Conservation (phyloP, 2,797 vertebrate genomes). For the Mus spretus region DNA sequence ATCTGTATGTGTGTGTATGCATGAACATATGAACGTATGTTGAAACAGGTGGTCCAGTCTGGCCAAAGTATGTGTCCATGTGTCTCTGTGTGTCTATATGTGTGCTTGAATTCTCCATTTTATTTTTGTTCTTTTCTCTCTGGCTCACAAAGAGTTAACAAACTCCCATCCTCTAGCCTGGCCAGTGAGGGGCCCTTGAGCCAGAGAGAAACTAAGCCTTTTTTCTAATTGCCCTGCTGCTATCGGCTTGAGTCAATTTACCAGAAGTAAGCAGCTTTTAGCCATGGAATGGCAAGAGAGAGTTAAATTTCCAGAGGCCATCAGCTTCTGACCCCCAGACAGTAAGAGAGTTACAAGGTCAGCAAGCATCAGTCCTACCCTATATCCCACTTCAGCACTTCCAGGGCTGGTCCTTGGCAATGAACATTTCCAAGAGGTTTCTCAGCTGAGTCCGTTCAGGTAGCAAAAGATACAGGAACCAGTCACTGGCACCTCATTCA, state of each 20-base stretch:
- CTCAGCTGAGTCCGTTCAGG: neutral
- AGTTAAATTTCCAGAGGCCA: neutral
- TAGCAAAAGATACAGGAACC: neutral
- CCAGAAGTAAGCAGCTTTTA: neutral
- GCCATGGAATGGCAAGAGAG: neutral
- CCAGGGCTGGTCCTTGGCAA: neutral
- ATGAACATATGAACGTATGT: neutral
- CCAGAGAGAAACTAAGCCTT: neutral
- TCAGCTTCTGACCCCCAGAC: neutral
- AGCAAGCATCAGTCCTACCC: neutral
- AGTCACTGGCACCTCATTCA: neutral
- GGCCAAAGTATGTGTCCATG: neutral
- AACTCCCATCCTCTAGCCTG: neutral
- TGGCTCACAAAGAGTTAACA: neutral
- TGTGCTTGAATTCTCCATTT: neutral
- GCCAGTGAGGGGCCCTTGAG: neutral
- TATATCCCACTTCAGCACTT: neutral
- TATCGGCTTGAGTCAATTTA: neutral
- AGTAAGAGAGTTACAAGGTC: neutral
- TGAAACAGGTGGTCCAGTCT: neutral
- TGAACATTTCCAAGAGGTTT: neutral
- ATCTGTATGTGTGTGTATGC: neutral
- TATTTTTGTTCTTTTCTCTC: neutral
- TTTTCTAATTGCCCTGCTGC: neutral
- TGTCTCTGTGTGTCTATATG: neutral